A percentile compares a stretch with the other conserved stretches of the same genome.
These are phyloP conservation scores for Rhynchophorus ferrugineus DNA, from an alignment of 1,140 invertebrate genomes.

Conservation along the genomic window DNA sequence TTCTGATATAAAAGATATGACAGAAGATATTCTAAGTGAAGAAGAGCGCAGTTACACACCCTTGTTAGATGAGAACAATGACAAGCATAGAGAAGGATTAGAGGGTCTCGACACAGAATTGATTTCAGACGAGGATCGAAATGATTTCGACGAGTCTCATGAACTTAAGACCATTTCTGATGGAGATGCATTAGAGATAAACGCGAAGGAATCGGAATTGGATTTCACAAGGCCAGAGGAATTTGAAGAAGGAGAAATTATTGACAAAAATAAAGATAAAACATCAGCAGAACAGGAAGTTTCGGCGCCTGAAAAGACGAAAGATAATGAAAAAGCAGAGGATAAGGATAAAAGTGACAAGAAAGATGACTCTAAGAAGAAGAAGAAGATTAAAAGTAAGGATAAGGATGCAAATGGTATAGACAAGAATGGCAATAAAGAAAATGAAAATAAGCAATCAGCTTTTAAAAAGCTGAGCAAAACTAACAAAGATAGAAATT, in stretches of 20 bases:
- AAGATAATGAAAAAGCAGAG: slow-evolving; percentile 38
- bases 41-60: slow-evolving; percentile 60
- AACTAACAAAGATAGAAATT: slow-evolving; percentile 71
- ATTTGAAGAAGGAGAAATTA: slow-evolving; percentile 48
- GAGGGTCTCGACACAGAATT: slow-evolving; percentile 62
- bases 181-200: slow-evolving; percentile 39
- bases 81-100: slow-evolving; percentile 38
- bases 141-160: slow-evolving; percentile 49
- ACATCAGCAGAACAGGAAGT: slow-evolving; percentile 18
- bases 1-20: slow-evolving; percentile 44
- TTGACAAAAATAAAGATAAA: slow-evolving; percentile 50
- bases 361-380: slow-evolving; percentile 40
- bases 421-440: slow-evolving; percentile 38
- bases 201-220: slow-evolving; percentile 39
- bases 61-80: slow-evolving; percentile 49
- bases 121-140: slow-evolving; percentile 58
- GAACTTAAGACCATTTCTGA: slow-evolving; percentile 38
- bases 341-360: slow-evolving; percentile 10
- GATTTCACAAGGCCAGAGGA: slow-evolving; percentile 38
- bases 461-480: slow-evolving; percentile 77
- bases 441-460: slow-evolving; percentile 40
- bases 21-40: slow-evolving; percentile 50
- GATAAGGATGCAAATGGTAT: slow-evolving; percentile 25
- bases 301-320: slow-evolving; percentile 37
- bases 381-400: slow-evolving; percentile 42